Evolutionary conservation across 2,797 vertebrate genomes (phyloP), one percentile per base, ranked within the genome.

Genomic region (Coilia nasus): DNA sequence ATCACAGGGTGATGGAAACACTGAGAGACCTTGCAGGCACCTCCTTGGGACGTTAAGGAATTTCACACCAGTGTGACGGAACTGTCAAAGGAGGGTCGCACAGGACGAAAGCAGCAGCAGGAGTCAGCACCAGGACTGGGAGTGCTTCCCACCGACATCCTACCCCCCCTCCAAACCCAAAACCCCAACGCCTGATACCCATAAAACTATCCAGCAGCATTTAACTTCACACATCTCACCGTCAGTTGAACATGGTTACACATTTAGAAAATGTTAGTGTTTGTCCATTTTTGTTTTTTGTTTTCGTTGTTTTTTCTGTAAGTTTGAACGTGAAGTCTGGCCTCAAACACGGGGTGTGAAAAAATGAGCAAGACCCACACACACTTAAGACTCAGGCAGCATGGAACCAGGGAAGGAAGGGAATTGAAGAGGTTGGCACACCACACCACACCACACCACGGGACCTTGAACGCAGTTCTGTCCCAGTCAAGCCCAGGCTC

Each of bases 21-120:
- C 71, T 6, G 15, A 14, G 41, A 54, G 87, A n/a, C 84, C 82
- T 84, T 83, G 23, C 64, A 86, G 87, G 87, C 86, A 60, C 62
- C 81, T 87, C 83, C 31, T 64, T 62, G 82, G 85, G 85, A 83
- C 86, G 81, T 91, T 85, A 83, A 84, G 86, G 83, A 83, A 91
- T 87, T 84, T 95, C 91, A 90, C 93, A 92, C 90, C 90, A 89
- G 86, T 35, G 84, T 90, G 92, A 91, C 87, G 25, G 90, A 91
- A 78, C 17, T 17, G 35, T n/a, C 35, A 44, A 41, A 54, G 50
- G 50, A 54, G 71, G 35, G 41, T 35, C 7, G 17, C 17, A 19
- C 31, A 78, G 10, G 71, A 21, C 71, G 14, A 78, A 7, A 35
- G 7, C 71, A 78, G 71, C 71, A 14, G 50, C 50, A 10, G 14